These are phyloP conservation scores for Glyptemys insculpta DNA, from an alignment of 2,797 vertebrate species.

Conservation along the genomic window DNA sequence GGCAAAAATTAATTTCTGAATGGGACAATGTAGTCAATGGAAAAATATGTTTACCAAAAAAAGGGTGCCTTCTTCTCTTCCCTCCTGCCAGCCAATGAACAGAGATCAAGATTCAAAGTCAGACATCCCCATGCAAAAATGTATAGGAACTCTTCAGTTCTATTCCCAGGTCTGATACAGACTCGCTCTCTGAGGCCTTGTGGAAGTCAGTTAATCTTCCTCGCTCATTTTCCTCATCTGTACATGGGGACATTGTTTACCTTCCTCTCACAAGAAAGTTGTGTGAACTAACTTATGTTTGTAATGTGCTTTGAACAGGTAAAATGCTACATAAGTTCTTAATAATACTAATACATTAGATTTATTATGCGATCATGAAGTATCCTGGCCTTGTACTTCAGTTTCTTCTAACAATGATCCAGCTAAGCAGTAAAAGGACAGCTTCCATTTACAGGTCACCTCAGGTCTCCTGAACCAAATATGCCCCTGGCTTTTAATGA, in stretches of 20 bases:
- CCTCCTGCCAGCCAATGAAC: neutral
- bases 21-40: rapidly evolving
- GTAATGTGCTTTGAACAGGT: slow-evolving; percentile 15
- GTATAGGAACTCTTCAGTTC: neutral
- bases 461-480: slow-evolving; percentile 63
- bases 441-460: slow-evolving; percentile 61
- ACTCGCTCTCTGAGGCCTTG: neutral
- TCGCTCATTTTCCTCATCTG: neutral
- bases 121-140: neutral
- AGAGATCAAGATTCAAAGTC: neutral
- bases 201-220: rapidly evolving
- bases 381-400: neutral
- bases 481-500: slow-evolving; percentile 23
- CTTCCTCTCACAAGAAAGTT: neutral
- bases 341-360: slow-evolving; percentile 47
- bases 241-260: neutral
- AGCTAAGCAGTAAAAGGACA: slow-evolving; percentile 38
- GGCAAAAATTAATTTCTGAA: neutral
- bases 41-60: neutral
- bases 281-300: neutral
- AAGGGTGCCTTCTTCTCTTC: rapidly evolving
- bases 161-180: neutral
- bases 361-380: neutral
- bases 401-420: neutral
- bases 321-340: slow-evolving; percentile 19